Evolutionary conservation across 2,797 vertebrate species (phyloP), one percentile per base, ranked within the genome.

Genomic region (Lates japonicus): DNA sequence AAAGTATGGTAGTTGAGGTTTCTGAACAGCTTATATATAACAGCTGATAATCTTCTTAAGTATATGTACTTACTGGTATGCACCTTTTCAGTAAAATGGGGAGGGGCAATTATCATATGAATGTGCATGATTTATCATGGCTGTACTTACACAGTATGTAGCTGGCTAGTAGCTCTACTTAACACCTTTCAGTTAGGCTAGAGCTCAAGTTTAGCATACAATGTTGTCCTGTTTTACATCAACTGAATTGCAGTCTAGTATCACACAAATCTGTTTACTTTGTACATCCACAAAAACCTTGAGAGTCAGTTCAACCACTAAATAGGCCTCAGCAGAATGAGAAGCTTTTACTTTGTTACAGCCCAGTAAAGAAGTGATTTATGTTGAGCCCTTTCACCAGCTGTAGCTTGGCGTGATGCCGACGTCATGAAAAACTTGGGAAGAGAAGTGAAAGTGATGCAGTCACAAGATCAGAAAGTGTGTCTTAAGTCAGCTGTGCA

Each of bases 391-490:
- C 60, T 64, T 65, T 35, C 48, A 22, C 48, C 64, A 75, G 67
- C 66, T 82, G 70, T 62, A 55, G 33, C 10, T 42, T 62, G 3
- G n/a, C 37, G 44, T 6, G 17, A 66, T 16, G 31, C 22, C 0
- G 2, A 25, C 1, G 0, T 49, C 37, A 58, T 55, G 22, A 49
- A 74, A 73, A 33, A 1, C 2, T 55, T 51, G 13, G 12, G 52
- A 70, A 69, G 61, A 80, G 87, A 90, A 87, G 65, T 87, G 84
- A 87, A 88, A 84, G 69, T 55, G 69, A 86, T 70, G 5, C 41
- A 70, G 68, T 82, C 74, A 67, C 31, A 29, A 31, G 72, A 68
- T 66, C 48, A 48, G 29, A 63, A 70, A 59, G 60, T 42, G 5
- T 60, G 42, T 76, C 41, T 68, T 29, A n/a, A 6, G 63, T 75